These are phyloP conservation scores for Maccullochella peelii DNA, from an alignment of 2,113 vertebrate species.

Conservation along the genomic window DNA sequence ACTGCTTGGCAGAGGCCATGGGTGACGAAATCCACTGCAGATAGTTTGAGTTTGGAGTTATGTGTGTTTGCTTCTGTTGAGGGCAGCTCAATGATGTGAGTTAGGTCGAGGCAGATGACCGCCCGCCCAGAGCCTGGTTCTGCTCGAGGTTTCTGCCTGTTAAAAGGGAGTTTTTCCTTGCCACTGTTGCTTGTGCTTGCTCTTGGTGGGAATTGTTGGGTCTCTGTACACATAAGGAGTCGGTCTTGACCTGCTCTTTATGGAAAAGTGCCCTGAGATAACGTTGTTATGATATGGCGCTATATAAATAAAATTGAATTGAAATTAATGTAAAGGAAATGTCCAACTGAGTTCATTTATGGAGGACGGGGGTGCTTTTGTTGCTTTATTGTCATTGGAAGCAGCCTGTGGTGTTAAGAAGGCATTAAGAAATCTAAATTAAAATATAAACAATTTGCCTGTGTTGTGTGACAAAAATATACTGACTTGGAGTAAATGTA, in stretches of 20 bases:
- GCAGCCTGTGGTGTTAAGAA: background rate
- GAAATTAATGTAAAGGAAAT: constrained; percentile 1
- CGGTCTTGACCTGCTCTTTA: too few species aligned
- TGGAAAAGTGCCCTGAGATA: too few species aligned
- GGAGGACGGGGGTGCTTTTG: background rate
- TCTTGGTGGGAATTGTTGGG: too few species aligned
- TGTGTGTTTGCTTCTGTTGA: constrained; percentile 20
- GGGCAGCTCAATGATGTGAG: background rate
- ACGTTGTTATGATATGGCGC: too few species aligned
- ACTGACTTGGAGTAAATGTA: background rate
- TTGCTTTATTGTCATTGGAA: background rate
- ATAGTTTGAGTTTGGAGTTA: constrained; percentile 31
- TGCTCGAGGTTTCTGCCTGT: too few species aligned
- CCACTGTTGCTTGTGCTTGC: too few species aligned
- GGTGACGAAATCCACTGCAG: constrained; percentile 57
- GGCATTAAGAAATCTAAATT: background rate
- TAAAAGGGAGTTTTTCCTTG: too few species aligned
- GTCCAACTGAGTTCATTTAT: background rate
- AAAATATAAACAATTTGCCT: background rate
- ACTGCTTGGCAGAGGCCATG: constrained; percentile 49
- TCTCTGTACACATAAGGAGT: too few species aligned
- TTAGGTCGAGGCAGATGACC: too few species aligned
- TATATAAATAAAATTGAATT: too few species aligned
- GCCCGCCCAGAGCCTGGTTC: too few species aligned
- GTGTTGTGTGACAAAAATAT: background rate